Evolutionary conservation across 2,888 invertebrate genomes (phyloP), one percentile per base, ranked within the genome.

Genomic region (Chymomyza procnemis): DNA sequence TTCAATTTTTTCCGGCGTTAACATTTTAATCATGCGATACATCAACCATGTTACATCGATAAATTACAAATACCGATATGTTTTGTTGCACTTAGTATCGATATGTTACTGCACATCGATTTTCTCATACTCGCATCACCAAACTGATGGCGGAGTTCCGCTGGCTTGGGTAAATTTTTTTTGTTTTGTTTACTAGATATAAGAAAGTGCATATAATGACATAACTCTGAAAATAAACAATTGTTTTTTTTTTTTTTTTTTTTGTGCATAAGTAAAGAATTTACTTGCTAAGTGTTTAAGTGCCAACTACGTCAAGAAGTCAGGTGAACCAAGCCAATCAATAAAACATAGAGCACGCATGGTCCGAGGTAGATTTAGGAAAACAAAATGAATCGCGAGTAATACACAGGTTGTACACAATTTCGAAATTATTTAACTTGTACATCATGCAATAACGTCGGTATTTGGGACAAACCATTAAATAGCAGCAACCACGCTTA

Each of bases 251-350:
- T 84, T 71, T 83, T 83, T 68, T 72, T 48, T 54, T 69, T 85
- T 80, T 81, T 81, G 87, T 81, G 80, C 54, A 76, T 82, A 82
- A 83, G 81, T 82, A 85, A 81, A 75, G 14, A 67, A 73, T 55
- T 86, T 71, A 26, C 26, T 26, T 26, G 26, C 26, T 69, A 14
- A 84, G 73, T 65, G 61, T 73, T 57, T 73, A 80, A 85, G 87
- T 81, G 82, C 67, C 66, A 61, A 55, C 68, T 22, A 57, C 60
- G 60, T 63, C 76, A 69, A 76, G 67, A 56, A 61, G 12, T 41
- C 34, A 12, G 12, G 48, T 22, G 22, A 6, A 2, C 0, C 54
- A 54, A 54, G 22, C 18, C 22, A 18, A 54, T 54, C 54, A 18
- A 54, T 21, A 54, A 16, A 16, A 50, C 16, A 50, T 19, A 19